These are phyloP conservation scores for Cecidostiba fungosa DNA, from an alignment of 2,888 invertebrate species.

Conservation along the genomic window DNA sequence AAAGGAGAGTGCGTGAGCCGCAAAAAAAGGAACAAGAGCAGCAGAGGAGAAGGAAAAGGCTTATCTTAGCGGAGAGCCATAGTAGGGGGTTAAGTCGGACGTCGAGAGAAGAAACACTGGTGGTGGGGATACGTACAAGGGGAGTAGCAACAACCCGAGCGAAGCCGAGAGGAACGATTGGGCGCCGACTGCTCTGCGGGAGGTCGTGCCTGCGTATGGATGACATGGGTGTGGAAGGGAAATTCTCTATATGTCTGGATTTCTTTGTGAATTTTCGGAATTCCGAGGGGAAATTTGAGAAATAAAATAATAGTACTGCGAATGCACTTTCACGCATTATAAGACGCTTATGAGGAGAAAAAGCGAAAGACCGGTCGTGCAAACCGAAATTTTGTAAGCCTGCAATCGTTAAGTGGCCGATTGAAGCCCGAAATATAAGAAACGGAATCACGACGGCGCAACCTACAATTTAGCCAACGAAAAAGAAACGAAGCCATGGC, in stretches of 20 bases:
- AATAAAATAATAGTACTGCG: constrained; percentile 27
- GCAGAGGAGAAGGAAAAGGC: constrained; percentile 14
- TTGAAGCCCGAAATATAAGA: constrained; percentile 3
- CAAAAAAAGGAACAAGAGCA: neutral
- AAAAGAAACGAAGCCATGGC: neutral
- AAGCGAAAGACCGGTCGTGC: no score
- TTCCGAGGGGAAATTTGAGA: neutral
- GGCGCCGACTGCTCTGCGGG: constrained; percentile 57
- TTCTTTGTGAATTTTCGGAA: no score
- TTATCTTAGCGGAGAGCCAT: neutral
- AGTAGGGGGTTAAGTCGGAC: constrained; percentile 17
- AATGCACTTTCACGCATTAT: constrained; percentile 49
- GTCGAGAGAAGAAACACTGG: neutral
- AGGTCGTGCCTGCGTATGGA: neutral
- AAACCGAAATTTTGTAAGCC: constrained; percentile 25
- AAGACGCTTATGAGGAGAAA: no score
- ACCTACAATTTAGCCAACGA: constrained; percentile 23
- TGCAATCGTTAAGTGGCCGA: neutral
- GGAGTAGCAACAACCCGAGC: constrained; percentile 6
- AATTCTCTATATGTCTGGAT: neutral
- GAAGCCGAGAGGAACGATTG: constrained; percentile 55
- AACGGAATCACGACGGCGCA: constrained; percentile 18
- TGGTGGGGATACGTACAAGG: constrained; percentile 6
- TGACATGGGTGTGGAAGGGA: constrained; percentile 9
- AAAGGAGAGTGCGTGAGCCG: constrained; percentile 27